These are phyloP conservation scores for Anastrepha ludens DNA, from an alignment of 1,140 invertebrate species.

Conservation along the genomic window DNA sequence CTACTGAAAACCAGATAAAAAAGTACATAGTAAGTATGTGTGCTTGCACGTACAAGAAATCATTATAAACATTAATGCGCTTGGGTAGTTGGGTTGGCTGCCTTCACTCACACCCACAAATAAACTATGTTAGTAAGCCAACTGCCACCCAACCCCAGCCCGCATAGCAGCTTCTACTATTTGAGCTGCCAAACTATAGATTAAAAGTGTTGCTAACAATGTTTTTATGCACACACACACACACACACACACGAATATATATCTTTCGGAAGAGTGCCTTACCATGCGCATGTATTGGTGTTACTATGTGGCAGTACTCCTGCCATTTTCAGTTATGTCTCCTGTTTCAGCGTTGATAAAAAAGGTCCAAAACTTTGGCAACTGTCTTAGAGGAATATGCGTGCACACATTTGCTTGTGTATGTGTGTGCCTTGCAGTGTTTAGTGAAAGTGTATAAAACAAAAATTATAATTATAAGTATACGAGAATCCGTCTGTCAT, in stretches of 20 bases:
- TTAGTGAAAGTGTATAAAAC: too few relatives aligned
- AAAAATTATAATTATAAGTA: too few relatives aligned
- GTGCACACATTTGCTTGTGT: not conserved
- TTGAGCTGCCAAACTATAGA: slow-evolving; percentile 33
- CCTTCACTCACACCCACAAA: not conserved
- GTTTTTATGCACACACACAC: not conserved
- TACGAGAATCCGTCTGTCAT: too few relatives aligned
- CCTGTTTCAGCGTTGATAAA: slow-evolving; percentile 14
- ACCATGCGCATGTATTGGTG: not conserved
- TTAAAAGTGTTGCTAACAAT: not conserved
- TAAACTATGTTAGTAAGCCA: not conserved
- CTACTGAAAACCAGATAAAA: not conserved
- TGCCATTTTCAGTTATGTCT: not conserved
- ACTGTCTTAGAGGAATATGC: not conserved
- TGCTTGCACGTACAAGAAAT: not conserved
- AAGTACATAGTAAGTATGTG: not conserved
- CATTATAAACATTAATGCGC: not conserved
- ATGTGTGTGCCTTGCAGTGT: too few relatives aligned
- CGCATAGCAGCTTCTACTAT: not conserved
- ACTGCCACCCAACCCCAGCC: too few relatives aligned
- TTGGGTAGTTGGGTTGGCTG: not conserved
- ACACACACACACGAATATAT: not conserved
- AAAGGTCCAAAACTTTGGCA: not conserved
- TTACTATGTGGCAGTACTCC: not conserved
- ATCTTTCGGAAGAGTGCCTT: too few relatives aligned